Evolutionary conservation across 2,888 invertebrate genomes (phyloP).

Genomic region (Erannis defoliaria): DNA sequence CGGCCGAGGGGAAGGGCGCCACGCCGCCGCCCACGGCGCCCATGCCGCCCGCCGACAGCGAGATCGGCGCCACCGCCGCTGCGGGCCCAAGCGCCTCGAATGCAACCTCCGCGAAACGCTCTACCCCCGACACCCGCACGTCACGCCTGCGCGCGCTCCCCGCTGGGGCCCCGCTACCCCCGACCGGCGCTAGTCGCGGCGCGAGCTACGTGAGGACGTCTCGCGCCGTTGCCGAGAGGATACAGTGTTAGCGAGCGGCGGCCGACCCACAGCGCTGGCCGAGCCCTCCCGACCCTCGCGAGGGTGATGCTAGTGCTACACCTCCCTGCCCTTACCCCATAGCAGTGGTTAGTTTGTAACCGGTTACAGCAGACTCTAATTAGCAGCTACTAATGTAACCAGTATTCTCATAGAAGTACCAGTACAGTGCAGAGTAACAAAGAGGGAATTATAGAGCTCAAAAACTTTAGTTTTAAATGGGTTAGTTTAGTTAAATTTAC

Average conservation of each 20-base stretch:
- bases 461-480: not conserved
- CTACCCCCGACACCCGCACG: constrained; percentile 71
- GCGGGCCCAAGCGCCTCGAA: constrained; percentile 89
- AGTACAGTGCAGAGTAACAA: constrained; percentile 1
- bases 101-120: constrained; percentile 92
- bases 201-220: constrained; percentile 74
- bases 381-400: not conserved
- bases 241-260: constrained; percentile 50
- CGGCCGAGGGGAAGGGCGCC: constrained; percentile 90
- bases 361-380: not conserved
- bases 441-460: not conserved
- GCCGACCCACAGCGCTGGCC: constrained; percentile 50
- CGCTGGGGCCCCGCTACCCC: constrained; percentile 8
- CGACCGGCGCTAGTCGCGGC: constrained; percentile 43
- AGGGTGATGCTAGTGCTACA: constrained; percentile 55
- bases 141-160: no score
- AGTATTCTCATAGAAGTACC: not conserved
- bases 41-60: constrained; percentile 91
- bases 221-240: constrained; percentile 75
- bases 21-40: constrained; percentile 75
- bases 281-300: constrained; percentile 6
- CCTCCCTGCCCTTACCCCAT: no score
- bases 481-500: constrained; percentile 3
- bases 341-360: no score
- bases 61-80: constrained; percentile 92